phyloP scores from a whole-genome alignment of 2,113 vertebrate species.

The Myrmecophaga tridactyla region DNA sequence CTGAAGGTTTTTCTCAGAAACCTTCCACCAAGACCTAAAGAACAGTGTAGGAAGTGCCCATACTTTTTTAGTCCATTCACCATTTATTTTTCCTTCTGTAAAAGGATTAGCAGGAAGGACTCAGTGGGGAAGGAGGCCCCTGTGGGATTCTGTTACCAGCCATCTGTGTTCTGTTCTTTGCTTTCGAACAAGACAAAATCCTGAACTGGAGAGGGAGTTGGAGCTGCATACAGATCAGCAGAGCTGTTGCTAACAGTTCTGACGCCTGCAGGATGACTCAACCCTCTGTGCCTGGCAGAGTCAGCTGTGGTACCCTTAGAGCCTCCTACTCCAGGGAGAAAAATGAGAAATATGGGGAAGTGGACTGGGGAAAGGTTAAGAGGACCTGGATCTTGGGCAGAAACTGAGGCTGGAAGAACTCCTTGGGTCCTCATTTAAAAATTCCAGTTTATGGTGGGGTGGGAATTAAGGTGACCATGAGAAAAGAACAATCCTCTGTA shows the following conservation, averaged over 20 bases:
- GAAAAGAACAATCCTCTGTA: not conserved
- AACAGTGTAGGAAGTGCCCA: constrained; percentile 70
- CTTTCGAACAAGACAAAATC: constrained; percentile 79
- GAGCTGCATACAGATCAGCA: constrained; percentile 83
- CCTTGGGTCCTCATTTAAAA: constrained; percentile 64
- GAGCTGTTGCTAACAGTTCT: constrained; percentile 81
- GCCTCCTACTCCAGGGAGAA: constrained; percentile 75
- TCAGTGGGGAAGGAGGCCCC: constrained; percentile 77
- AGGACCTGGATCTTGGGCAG: not conserved
- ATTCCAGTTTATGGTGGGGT: constrained; percentile 46
- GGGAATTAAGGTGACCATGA: not conserved
- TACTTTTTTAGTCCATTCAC: constrained; percentile 67
- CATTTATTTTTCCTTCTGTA: constrained; percentile 72
- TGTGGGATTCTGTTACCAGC: constrained; percentile 77
- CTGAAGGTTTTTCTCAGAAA: constrained; percentile 48
- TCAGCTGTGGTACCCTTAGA: constrained; percentile 82
- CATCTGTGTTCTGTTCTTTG: constrained; percentile 75
- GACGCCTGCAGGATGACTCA: constrained; percentile 86
- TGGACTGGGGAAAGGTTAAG: not conserved
- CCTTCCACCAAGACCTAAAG: constrained; percentile 71
- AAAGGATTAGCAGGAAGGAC: constrained; percentile 76
- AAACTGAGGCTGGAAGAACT: constrained; percentile 45
- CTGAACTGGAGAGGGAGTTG: constrained; percentile 78
- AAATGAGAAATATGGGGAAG: constrained; percentile 40
- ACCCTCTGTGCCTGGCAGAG: constrained; percentile 82